Evolutionary conservation across 2,113 vertebrate genomes (phyloP), one percentile per base, ranked within the genome.

Genomic region (Nannospalax galili): DNA sequence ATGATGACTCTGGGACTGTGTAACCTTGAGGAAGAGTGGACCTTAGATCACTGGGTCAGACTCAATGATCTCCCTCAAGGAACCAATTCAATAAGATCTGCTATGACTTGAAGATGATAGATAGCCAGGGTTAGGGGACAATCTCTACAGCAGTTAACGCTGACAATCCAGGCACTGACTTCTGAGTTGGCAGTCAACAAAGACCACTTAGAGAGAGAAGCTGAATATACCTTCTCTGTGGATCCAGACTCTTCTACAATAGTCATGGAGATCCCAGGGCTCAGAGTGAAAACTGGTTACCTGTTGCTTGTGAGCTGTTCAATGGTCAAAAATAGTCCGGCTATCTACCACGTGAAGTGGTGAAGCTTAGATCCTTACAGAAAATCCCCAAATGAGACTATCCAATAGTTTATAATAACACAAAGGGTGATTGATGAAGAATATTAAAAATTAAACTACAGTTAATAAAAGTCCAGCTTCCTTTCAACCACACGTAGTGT

Each of bases 381-480:
- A 89, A 91, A 88, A 88, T 80, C 30, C 1, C 78, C 73, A 52
- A 42, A 32, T 73, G 40, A 56, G 35, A 56, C 65, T 72, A 52
- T 58, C 58, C 24, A 22, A 20, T 70, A 84, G 88, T 81, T 91
- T 17, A 56, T 75, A 84, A 17, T 32, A 88, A 93, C 16, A n/a
- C 69, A 91, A 95, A 56, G 15, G 9, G 45, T 82, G 52, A 65
- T 62, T 80, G 48, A 81, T 79, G 77, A 74, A 89, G 69, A 94
- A 72, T 93, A 94, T 52, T 79, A 70, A 94, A 94, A 91, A 90
- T 75, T 62, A 70, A 95, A 73, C 75, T 90, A 90, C 26, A 22
- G 85, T 42, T 85, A 89, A 82, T 75, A 62, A 92, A 89, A 97
- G 81, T 69, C 56, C 35, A 95, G 8, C 91, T 91, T 94, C 79